Conservation (phyloP, 1,140 invertebrate genomes). For the Drosophila subpulchrella region DNA sequence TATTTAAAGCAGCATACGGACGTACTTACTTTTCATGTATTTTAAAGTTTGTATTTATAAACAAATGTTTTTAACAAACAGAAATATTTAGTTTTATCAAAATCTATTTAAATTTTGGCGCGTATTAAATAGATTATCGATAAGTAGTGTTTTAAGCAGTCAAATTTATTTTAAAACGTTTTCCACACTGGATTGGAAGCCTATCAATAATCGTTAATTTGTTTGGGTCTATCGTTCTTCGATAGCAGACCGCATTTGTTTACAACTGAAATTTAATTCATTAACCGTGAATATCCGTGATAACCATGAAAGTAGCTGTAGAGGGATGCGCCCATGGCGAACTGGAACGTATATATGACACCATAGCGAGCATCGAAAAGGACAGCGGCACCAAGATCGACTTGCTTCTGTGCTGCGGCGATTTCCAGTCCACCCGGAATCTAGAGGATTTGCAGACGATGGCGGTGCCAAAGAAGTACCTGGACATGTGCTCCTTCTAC, state of each 20-base stretch:
- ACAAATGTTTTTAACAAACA: no score
- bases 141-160: not conserved
- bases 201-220: not conserved
- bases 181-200: not conserved
- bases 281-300: not conserved
- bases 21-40: no score
- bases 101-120: not conserved
- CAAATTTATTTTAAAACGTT: not conserved
- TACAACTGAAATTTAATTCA: conserved; percentile 24
- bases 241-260: conserved; percentile 11
- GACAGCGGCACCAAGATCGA: conserved; percentile 91
- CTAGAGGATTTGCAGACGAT: conserved; percentile 93
- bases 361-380: conserved; percentile 90
- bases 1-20: no score
- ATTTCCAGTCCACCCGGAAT: conserved; percentile 96
- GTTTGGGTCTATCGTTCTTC: not conserved
- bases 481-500: conserved; percentile 96
- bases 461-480: conserved; percentile 97
- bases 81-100: no score
- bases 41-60: no score
- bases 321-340: conserved; percentile 99
- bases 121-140: not conserved
- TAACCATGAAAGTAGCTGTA: conserved; percentile 95
- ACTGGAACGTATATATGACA: conserved; percentile 97
- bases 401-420: conserved; percentile 97